phyloP scores from a whole-genome alignment of 1,140 invertebrate species.

The Lethrus apterus region DNA sequence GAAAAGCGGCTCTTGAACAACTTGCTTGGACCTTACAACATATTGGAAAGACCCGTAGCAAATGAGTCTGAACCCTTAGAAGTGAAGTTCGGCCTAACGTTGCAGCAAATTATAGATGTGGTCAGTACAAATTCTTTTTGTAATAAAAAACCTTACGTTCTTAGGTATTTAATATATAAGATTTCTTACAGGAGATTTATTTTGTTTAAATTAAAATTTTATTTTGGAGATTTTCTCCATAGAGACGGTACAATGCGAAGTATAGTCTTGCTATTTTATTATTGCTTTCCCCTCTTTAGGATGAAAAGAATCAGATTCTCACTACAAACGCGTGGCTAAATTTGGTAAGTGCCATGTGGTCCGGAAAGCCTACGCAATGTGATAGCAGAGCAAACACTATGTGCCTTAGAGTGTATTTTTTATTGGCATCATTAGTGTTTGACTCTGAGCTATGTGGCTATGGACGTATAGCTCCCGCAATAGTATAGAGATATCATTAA shows the following conservation, averaged over 20 bases:
- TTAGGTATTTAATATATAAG: background rate
- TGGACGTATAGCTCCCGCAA: conserved; percentile 32
- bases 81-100: conserved; percentile 89
- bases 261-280: conserved; percentile 31
- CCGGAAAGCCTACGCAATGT: conserved; percentile 35
- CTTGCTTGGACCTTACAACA: conserved; percentile 89
- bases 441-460: conserved; percentile 37
- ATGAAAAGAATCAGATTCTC: conserved; percentile 66
- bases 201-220: no score
- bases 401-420: conserved; percentile 8
- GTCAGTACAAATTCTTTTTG: conserved; percentile 55
- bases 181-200: background rate
- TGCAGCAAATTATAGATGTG: conserved; percentile 99
- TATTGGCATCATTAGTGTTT: conserved; percentile 29
- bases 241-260: background rate
- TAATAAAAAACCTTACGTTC: background rate
- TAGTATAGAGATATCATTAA: no score
- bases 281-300: conserved; percentile 49
- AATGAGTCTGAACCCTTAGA: conserved; percentile 90
- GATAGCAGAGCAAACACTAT: conserved; percentile 32
- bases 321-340: conserved; percentile 95
- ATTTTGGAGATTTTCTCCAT: no score
- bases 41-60: conserved; percentile 88
- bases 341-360: conserved; percentile 80
- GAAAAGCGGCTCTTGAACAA: conserved; percentile 84